Percentiles rank a stretch among this genome's conserved stretches.
Evolutionary conservation across 1,140 invertebrate genomes (phyloP).

Genomic region (Lasaia peninsularis): DNA sequence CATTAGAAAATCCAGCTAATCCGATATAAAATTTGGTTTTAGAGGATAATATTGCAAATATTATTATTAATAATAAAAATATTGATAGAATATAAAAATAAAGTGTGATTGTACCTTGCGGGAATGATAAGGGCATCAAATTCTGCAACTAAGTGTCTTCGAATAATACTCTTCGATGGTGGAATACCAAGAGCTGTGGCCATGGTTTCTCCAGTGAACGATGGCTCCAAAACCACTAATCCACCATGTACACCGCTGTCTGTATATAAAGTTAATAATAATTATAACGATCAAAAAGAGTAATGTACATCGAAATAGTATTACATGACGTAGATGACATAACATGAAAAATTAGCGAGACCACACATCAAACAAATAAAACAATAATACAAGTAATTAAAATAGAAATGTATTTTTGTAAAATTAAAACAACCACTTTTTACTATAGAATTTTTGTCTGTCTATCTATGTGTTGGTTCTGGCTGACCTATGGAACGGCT

Average conservation of each 20-base stretch:
- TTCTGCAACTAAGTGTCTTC: constrained; percentile 93
- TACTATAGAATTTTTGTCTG: no score
- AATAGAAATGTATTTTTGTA: no score
- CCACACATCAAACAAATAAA: no score
- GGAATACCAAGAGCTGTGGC: constrained; percentile 95
- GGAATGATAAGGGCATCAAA: constrained; percentile 93
- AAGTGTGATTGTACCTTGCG: constrained; percentile 84
- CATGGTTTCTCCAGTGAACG: constrained; percentile 95
- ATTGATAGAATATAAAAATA: background rate
- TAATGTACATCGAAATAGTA: background rate
- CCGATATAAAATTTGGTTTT: no score
- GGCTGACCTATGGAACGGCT: no score
- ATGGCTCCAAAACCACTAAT: constrained; percentile 93
- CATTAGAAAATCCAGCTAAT: no score
- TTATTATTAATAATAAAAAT: background rate
- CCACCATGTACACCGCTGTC: constrained; percentile 96
- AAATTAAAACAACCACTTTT: no score
- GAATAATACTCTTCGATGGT: constrained; percentile 94
- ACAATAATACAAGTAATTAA: no score
- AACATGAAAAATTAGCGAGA: no score
- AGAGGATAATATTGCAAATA: background rate
- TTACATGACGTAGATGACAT: no score
- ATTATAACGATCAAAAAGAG: background rate
- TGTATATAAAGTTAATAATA: constrained; percentile 43
- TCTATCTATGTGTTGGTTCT: no score